Base-by-base conservation (phyloP, 2,888 invertebrate genomes). In the Orthosia gothica region DNA sequence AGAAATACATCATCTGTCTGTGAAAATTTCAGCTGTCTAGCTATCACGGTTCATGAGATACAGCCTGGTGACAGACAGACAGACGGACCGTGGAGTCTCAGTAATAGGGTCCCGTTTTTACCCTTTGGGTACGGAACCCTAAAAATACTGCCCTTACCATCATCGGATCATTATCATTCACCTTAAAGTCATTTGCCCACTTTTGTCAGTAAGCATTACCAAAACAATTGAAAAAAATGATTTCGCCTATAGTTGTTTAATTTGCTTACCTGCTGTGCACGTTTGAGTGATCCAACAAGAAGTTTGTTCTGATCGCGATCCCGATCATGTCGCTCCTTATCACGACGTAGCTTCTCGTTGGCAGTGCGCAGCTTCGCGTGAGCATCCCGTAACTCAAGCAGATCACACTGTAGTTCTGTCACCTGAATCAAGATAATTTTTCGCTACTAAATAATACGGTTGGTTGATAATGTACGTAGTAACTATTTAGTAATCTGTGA, bases 361-460 rank as follows among this genome's bases (percentile, higher is more conserved):
- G 99, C 98, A 7, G 99, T 99, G 73, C 99, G 97, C 82, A 99
- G 93, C 93, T 99, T 99, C 3, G 99, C 99, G 93, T 99, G 99
- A 26, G 99, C 99, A 93, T 99, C 99, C 45, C 99, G 97, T 68
- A 99, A 93, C 93, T 99, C 99, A 69, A 99, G 93, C 62, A 99
- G 95, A 95, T 99, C 99, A 91, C 98, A 98, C 92, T 99, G 99
- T 63, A 99, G 92, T 95, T 99, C 98, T 9, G 97, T 96, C 75
- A 97, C 96, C 96, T 96, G 70, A 0, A 76, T 78, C 0, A 32
- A 58, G 12, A 20, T 0, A 40, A 47, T 20, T 45, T n/a, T 26
- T 20, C 15, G 11, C 66, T 13, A 23, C 2, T 12, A 32, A 5
- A 49, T 15, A 15, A 3, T 18, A 26, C 11, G 16, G 45, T 18